Conservation (phyloP, 2,888 invertebrate genomes). For the Gnatocerus cornutus region DNA sequence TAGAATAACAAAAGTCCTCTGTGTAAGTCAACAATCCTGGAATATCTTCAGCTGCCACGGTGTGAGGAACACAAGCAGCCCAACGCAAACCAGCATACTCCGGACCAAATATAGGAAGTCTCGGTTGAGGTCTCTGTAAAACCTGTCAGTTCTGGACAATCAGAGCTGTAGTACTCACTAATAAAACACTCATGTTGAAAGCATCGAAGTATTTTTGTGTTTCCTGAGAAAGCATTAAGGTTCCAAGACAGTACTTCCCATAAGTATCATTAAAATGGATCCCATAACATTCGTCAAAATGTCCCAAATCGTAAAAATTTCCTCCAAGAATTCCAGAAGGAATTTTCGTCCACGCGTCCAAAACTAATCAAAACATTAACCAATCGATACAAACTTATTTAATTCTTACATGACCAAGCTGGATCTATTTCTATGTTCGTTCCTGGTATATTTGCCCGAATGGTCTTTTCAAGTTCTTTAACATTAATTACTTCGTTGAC, state of each 20-base stretch:
- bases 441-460: background rate
- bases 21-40: conserved; percentile 5
- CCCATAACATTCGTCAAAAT: conserved; percentile 43
- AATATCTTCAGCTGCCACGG: conserved; percentile 13
- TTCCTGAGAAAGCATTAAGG: background rate
- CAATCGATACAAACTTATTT: background rate
- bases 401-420: background rate
- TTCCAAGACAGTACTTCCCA: conserved; percentile 43
- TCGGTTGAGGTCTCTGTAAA: background rate
- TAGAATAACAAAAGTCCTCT: conserved; percentile 40
- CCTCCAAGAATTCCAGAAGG: conserved; percentile 18
- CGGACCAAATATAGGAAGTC: background rate
- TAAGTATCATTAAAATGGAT: conserved; percentile 20
- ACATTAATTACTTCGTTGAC: background rate
- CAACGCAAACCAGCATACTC: background rate
- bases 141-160: background rate
- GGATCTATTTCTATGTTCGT: background rate
- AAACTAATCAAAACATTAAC: background rate
- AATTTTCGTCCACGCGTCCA: conserved; percentile 24
- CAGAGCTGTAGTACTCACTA: too few relatives aligned
- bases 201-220: background rate
- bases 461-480: background rate
- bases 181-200: background rate
- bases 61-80: background rate
- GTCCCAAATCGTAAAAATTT: conserved; percentile 33